Evolutionary conservation across 2,888 invertebrate genomes (phyloP).

Genomic region (Drosophila robusta): DNA sequence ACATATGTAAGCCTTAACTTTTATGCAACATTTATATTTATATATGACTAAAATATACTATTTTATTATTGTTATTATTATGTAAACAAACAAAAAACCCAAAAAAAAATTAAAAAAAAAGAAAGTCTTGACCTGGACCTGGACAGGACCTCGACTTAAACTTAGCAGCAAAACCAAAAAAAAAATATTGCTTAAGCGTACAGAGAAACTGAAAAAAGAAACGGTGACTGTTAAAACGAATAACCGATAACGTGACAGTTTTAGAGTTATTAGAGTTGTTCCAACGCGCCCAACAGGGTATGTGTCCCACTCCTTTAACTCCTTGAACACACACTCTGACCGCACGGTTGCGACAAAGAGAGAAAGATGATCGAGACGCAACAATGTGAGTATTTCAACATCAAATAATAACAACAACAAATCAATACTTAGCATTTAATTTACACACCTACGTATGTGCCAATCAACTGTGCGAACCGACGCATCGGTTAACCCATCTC

Average conservation of each 20-base stretch:
- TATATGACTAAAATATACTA: constrained; percentile 84
- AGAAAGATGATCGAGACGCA: constrained; percentile 65
- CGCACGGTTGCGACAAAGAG: constrained; percentile 72
- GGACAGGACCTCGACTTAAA: constrained; percentile 25
- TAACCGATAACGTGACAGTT: constrained; percentile 51
- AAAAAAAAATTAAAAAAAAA: constrained; percentile 41
- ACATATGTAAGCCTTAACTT: constrained; percentile 56
- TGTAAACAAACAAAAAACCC: constrained; percentile 61
- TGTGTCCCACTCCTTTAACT: constrained; percentile 65
- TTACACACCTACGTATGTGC: constrained; percentile 28
- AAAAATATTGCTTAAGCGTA: constrained; percentile 12
- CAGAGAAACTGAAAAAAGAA: constrained; percentile 8
- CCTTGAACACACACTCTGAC: constrained; percentile 67
- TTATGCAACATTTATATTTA: constrained; percentile 67
- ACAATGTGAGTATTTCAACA: constrained; percentile 78
- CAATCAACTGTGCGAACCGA: constrained; percentile 6
- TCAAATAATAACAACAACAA: constrained; percentile 49
- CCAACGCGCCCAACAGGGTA: constrained; percentile 58
- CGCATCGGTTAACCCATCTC: constrained; percentile 2
- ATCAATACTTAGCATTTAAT: constrained; percentile 50
- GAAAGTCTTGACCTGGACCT: constrained; percentile 46
- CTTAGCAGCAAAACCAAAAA: constrained; percentile 16
- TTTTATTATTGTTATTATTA: constrained; percentile 83
- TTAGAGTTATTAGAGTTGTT: constrained; percentile 68
- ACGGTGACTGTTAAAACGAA: constrained; percentile 33